Conservation (phyloP, 1,140 invertebrate genomes). For the Nilaparvata lugens region DNA sequence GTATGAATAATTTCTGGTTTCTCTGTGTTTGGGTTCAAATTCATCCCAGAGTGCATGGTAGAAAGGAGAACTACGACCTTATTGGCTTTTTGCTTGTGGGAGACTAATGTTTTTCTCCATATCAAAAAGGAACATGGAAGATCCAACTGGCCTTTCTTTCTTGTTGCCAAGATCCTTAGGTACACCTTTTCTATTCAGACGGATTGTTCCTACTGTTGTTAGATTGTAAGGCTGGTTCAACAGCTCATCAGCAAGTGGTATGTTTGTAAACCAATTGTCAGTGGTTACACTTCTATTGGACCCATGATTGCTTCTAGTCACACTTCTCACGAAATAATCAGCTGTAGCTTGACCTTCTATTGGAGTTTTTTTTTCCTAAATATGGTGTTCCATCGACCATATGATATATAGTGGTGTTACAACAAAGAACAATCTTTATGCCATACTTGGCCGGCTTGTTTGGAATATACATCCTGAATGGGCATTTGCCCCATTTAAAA, state of each 20-base stretch:
- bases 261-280: neutral
- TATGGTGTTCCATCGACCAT: too few species aligned
- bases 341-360: neutral
- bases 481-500: conserved; percentile 33
- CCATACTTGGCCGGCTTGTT: conserved; percentile 40
- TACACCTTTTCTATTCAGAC: too few species aligned
- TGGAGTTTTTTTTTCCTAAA: neutral
- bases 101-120: conserved; percentile 25
- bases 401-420: conserved; percentile 28
- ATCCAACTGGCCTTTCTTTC: too few species aligned
- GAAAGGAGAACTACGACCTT: conserved; percentile 25
- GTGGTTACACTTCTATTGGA: neutral
- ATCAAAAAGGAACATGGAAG: neutral
- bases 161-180: too few species aligned
- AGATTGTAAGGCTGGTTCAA: neutral
- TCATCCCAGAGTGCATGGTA: conserved; percentile 25
- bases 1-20: too few species aligned
- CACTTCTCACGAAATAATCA: too few species aligned
- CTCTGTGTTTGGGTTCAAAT: conserved; percentile 16
- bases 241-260: too few species aligned
- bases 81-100: conserved; percentile 22
- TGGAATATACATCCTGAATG: conserved; percentile 40
- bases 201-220: neutral
- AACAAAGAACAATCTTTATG: conserved; percentile 34
- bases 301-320: neutral